Conservation (phyloP, 2,113 vertebrate genomes). For the Manacus vitellinus region DNA sequence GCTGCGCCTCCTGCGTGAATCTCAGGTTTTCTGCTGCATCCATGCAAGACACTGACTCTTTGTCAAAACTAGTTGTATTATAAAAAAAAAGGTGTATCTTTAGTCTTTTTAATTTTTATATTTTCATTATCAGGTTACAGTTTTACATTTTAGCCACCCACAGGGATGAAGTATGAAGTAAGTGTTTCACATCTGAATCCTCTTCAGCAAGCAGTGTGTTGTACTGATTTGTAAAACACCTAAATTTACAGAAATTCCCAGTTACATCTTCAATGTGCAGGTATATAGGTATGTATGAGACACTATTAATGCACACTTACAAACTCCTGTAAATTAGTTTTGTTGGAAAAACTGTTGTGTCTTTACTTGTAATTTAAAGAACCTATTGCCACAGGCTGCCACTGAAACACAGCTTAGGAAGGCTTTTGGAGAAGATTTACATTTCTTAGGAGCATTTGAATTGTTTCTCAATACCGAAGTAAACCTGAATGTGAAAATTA, state of each 20-base stretch:
- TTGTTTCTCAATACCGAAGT: background rate
- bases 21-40: conserved; percentile 19
- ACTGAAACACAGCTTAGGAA: background rate
- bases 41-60: background rate
- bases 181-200: background rate
- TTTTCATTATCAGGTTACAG: background rate
- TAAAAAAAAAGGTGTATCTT: background rate
- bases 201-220: background rate
- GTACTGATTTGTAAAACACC: background rate
- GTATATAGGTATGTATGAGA: background rate
- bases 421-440: background rate
- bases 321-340: background rate
- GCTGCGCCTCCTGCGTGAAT: background rate
- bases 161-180: background rate
- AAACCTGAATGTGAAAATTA: background rate
- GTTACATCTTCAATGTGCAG: background rate
- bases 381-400: background rate
- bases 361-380: background rate
- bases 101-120: background rate
- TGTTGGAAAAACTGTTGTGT: background rate
- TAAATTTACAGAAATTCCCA: background rate
- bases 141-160: background rate
- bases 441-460: background rate
- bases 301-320: fast-evolving
- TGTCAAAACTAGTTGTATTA: background rate